phyloP scores from a whole-genome alignment of 2,888 invertebrate species.

The Drosophila affinis region DNA sequence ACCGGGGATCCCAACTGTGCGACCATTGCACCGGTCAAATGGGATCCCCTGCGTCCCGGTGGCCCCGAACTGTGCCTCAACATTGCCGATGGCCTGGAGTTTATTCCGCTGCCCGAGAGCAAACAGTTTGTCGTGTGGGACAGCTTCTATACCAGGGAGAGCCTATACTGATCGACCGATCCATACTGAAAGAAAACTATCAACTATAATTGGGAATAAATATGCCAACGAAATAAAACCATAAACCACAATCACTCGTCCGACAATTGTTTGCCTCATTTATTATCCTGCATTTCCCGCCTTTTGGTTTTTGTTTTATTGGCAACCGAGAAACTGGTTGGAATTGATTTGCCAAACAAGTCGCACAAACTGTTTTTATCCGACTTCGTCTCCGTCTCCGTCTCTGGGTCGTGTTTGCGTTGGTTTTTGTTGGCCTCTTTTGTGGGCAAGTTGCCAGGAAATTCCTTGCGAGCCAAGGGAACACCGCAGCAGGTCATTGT shows the following conservation, averaged over 20 bases:
- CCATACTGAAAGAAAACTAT: not conserved
- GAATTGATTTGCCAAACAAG: constrained; percentile 52
- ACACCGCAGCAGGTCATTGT: constrained; percentile 61
- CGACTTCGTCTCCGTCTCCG: constrained; percentile 2
- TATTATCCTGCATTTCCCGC: constrained; percentile 16
- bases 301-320: constrained; percentile 9
- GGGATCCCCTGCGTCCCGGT: constrained; percentile 67
- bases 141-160: constrained; percentile 71
- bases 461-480: constrained; percentile 45
- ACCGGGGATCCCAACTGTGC: constrained; percentile 80
- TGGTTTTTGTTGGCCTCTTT: constrained; percentile 31
- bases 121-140: constrained; percentile 76
- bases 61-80: constrained; percentile 73
- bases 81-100: constrained; percentile 73
- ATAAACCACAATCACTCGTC: constrained; percentile 10
- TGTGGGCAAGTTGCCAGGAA: constrained; percentile 48
- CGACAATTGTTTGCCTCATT: constrained; percentile 20
- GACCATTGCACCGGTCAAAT: constrained; percentile 64
- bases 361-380: constrained; percentile 29
- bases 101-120: constrained; percentile 74
- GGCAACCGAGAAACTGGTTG: constrained; percentile 25
- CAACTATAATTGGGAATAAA: too few species aligned
- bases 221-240: not conserved
- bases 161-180: constrained; percentile 40
- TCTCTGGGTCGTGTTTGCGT: constrained; percentile 37